phyloP scores from a whole-genome alignment of 2,797 vertebrate species.

The Tolypeutes matacus region DNA sequence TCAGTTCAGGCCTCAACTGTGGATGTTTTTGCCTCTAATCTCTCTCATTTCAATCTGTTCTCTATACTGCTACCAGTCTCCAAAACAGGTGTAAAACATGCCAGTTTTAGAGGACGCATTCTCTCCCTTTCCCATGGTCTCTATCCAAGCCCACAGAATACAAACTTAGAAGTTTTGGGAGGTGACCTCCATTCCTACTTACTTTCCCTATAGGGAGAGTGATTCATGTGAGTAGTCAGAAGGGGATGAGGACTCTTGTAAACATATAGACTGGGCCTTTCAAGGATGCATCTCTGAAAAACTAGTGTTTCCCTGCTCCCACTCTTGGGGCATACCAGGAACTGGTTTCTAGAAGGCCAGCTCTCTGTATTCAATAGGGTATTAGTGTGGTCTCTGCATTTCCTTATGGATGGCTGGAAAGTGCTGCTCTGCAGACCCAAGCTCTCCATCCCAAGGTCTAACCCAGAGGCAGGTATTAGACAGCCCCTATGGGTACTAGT shows the following conservation, averaged over 20 bases:
- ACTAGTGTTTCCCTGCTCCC: background rate
- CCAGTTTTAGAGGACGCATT: background rate
- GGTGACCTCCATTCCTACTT: background rate
- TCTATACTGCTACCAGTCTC: background rate
- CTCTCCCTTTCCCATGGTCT: background rate
- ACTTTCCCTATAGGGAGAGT: background rate
- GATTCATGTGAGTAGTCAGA: background rate
- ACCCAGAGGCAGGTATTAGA: background rate
- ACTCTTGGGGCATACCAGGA: background rate
- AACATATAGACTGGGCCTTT: background rate
- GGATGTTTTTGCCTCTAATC: background rate
- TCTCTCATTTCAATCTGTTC: background rate
- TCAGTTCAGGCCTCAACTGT: background rate
- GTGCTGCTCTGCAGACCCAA: background rate
- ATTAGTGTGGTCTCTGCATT: background rate
- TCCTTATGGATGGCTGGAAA: background rate
- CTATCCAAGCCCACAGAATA: background rate
- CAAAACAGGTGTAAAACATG: background rate
- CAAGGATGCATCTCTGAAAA: background rate
- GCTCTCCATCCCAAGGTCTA: background rate
- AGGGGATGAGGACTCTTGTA: background rate
- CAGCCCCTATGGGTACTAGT: background rate
- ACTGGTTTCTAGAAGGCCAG: background rate
- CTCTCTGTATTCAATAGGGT: background rate
- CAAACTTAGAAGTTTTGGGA: constrained; percentile 5